Evolutionary conservation across 64 coral and sea anemone species (phyloP), one percentile per base, ranked within the genome.

Genomic region (Montipora sp.): DNA sequence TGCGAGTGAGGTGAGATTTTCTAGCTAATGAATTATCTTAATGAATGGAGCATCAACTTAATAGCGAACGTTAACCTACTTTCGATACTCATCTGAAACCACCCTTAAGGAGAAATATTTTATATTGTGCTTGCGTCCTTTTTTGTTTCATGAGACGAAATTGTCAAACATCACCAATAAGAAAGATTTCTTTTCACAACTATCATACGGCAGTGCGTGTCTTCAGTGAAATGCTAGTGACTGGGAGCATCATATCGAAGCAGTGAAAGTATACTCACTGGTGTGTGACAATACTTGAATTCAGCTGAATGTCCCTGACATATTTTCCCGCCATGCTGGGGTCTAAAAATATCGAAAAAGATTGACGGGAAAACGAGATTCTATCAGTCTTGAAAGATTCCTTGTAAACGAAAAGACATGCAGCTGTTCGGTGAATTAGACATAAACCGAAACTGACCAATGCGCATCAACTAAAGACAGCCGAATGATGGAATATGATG

Each of bases 261-360:
- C 24, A 24, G 10, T 36, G 36, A 2, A 36, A 36, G 47, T 47
- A 51, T 85, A 85, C 82, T 85, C 65, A 85, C 82, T 20, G 61
- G 47, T 2, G 82, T 85, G 2, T 85, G 48, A 18, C 90, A 92
- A 44, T 84, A 84, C 47, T 83, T 23, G 45, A 77, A 92, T 5
- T 85, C 71, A 77, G 71, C 75, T 12, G 79, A 77, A 14, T 83
- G 51, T 51, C 20, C 90, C 44, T 48, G 14, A 57, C 90, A 92
- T 63, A 84, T 13, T 48, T 84, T 92, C 11, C 90, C 90, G 21
- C 79, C 79, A 47, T 92, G 83, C 27, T 77, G 20, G 19, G 90
- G 90, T 13, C 90, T 92, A 15, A 63, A 63, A 63, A 63, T 0
- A 7, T 7, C 5, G 51, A 55, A 55, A 5, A 55, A 15, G 14